These are phyloP conservation scores for Apis mellifera DNA, from an alignment of 1,140 invertebrate species.

Conservation along the genomic window DNA sequence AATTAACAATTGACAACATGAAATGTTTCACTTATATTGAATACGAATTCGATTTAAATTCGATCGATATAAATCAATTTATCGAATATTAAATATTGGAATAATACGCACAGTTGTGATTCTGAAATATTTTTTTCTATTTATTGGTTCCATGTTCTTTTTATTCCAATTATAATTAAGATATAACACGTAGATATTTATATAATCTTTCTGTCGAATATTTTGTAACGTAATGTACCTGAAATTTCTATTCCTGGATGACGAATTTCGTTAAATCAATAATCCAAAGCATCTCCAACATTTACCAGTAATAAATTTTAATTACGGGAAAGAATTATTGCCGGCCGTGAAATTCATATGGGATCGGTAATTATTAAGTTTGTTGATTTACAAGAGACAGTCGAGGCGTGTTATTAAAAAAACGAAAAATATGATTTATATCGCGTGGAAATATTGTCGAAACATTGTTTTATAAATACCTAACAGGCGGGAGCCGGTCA, in stretches of 20 bases:
- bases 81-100: no score
- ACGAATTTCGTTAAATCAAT: neutral
- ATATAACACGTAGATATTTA: no score
- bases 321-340: constrained; percentile 4
- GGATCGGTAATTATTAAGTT: constrained; percentile 7
- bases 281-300: neutral
- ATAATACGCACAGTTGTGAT: no score
- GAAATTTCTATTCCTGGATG: no score
- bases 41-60: no score
- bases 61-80: no score
- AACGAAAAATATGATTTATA: constrained; percentile 41
- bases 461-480: constrained; percentile 18
- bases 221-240: no score
- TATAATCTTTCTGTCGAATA: no score
- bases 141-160: no score
- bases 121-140: no score
- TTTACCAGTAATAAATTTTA: constrained; percentile 1
- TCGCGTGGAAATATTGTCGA: constrained; percentile 5
- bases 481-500: constrained; percentile 21
- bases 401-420: constrained; percentile 8
- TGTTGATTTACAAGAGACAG: constrained; percentile 16
- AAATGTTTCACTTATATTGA: no score
- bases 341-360: neutral
- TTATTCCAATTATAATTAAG: no score
- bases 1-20: constrained; percentile 52